phyloP scores from a whole-genome alignment of 2,797 vertebrate species.

The Hyperoplus lanceolatus region DNA sequence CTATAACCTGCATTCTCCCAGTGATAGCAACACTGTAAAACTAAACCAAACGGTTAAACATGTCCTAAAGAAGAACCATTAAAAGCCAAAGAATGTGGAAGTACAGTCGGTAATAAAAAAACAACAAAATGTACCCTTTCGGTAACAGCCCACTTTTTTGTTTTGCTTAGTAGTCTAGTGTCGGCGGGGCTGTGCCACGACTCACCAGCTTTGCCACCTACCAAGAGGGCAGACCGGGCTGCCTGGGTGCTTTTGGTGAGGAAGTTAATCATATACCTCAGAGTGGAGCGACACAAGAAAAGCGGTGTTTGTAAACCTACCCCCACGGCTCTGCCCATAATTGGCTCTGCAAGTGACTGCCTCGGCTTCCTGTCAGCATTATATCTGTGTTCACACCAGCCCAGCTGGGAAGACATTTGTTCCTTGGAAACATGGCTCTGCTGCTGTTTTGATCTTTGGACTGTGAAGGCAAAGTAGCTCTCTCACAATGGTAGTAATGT shows the following conservation, averaged over 20 bases:
- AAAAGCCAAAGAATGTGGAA: constrained; percentile 72
- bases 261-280: constrained; percentile 88
- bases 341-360: constrained; percentile 87
- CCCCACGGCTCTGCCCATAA: constrained; percentile 82
- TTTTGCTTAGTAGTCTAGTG: constrained; percentile 56
- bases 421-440: constrained; percentile 81
- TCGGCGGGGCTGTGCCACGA: constrained; percentile 61
- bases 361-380: constrained; percentile 88
- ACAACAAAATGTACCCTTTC: constrained; percentile 59
- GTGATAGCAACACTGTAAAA: constrained; percentile 74
- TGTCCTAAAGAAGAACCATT: constrained; percentile 65
- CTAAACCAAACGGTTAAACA: constrained; percentile 68
- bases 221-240: constrained; percentile 75
- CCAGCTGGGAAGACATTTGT: constrained; percentile 85
- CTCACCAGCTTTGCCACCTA: constrained; percentile 80
- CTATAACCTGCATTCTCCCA: constrained; percentile 71
- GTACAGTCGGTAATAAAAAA: constrained; percentile 64
- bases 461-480: constrained; percentile 85
- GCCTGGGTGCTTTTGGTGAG: constrained; percentile 79
- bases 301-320: constrained; percentile 86
- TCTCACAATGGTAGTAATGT: constrained; percentile 82
- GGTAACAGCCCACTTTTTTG: constrained; percentile 40
- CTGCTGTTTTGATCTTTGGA: constrained; percentile 88
- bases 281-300: constrained; percentile 83
- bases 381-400: constrained; percentile 86